Percentiles rank a stretch among this genome's conserved stretches.
phyloP scores from a whole-genome alignment of 1,140 invertebrate species.

The Alviniconcha marisindica region DNA sequence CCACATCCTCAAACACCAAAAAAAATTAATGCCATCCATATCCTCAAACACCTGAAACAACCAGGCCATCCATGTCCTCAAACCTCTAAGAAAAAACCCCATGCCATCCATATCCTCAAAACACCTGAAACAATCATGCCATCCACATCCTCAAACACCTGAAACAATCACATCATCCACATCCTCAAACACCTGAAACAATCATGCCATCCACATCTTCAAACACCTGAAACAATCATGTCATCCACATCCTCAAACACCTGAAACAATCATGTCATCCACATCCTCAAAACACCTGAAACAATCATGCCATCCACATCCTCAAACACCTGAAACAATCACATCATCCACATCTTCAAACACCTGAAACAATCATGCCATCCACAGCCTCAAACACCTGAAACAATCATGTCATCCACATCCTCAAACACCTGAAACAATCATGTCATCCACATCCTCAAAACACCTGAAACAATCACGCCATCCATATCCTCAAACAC shows the following conservation, averaged over 20 bases:
- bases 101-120: background rate
- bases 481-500: no score
- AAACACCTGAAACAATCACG: no score
- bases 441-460: no score
- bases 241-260: no score
- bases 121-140: background rate
- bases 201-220: no score
- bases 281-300: background rate
- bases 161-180: background rate
- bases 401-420: slow-evolving; percentile 26
- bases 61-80: no score
- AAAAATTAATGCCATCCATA: no score
- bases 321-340: background rate
- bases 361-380: background rate
- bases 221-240: no score
- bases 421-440: background rate
- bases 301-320: background rate
- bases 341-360: background rate
- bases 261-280: background rate
- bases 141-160: background rate
- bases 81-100: background rate
- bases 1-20: no score
- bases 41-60: no score
- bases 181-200: background rate
- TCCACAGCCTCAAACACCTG: slow-evolving; percentile 26